These are phyloP conservation scores for Laodelphax striatellus DNA, from an alignment of 1,140 invertebrate species.

Conservation along the genomic window DNA sequence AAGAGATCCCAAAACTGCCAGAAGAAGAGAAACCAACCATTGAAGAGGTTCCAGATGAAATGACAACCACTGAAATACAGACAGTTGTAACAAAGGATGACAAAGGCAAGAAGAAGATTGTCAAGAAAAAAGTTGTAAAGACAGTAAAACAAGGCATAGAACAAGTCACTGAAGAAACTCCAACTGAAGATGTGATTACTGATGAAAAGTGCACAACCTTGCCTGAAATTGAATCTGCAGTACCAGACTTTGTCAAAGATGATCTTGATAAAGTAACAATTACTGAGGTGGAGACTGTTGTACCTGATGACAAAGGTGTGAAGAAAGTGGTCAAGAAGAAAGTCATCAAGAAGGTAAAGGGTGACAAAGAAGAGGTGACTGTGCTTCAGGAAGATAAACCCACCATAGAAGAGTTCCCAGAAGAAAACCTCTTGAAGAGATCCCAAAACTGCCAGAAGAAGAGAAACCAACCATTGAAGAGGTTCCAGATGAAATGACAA, in stretches of 20 bases:
- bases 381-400: neutral
- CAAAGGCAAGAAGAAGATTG: no score
- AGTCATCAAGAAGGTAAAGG: conserved; percentile 23
- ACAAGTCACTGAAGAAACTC: conserved; percentile 14
- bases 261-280: conserved; percentile 5
- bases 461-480: no score
- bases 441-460: no score
- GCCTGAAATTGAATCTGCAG: conserved; percentile 5
- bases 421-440: no score
- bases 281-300: conserved; percentile 21
- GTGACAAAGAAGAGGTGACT: conserved; percentile 20
- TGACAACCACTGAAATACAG: no score
- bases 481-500: no score
- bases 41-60: no score
- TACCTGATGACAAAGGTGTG: conserved; percentile 15
- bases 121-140: conserved; percentile 19
- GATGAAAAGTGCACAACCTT: conserved; percentile 6
- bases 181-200: conserved; percentile 7
- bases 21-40: no score
- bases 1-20: no score
- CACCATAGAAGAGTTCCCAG: no score
- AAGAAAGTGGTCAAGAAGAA: conserved; percentile 24
- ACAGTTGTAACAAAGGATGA: conserved; percentile 1
- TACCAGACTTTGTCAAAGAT: conserved; percentile 1
- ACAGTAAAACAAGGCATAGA: conserved; percentile 17